phyloP scores from a whole-genome alignment of 2,888 invertebrate genomes.

The Calameuta filiformis region DNA sequence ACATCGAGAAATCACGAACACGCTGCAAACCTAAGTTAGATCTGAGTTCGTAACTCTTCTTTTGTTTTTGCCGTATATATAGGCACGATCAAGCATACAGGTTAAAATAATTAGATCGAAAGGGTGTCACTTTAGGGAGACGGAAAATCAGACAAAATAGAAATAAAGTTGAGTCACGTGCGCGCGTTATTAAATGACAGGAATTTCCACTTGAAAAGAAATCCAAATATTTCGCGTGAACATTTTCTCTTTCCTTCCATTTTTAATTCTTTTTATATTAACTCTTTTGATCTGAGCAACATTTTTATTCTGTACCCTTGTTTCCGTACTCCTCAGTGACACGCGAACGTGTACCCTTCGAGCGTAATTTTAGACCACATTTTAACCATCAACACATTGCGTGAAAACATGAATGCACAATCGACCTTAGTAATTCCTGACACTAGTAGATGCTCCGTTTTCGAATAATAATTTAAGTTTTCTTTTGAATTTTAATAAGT shows the following conservation, averaged over 20 bases:
- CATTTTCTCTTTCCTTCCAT: too few relatives aligned
- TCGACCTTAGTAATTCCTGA: slow-evolving; percentile 33
- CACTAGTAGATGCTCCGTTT: too few relatives aligned
- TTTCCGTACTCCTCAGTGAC: too few relatives aligned
- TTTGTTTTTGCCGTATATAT: slow-evolving; percentile 17
- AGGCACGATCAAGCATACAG: neutral
- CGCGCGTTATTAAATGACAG: slow-evolving; percentile 15
- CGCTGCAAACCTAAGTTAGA: slow-evolving; percentile 76
- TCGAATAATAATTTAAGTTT: too few relatives aligned
- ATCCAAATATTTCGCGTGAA: neutral
- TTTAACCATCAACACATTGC: slow-evolving; percentile 28
- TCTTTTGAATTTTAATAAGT: too few relatives aligned
- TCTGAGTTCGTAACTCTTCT: slow-evolving; percentile 7
- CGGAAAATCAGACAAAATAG: too few relatives aligned
- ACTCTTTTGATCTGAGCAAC: too few relatives aligned
- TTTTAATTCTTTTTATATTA: too few relatives aligned
- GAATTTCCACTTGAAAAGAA: slow-evolving; percentile 17
- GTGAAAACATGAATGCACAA: slow-evolving; percentile 31
- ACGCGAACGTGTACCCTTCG: too few relatives aligned
- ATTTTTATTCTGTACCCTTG: too few relatives aligned
- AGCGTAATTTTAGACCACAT: too few relatives aligned
- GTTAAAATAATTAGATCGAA: neutral
- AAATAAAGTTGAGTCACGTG: slow-evolving; percentile 9
- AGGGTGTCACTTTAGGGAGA: neutral
- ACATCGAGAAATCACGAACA: slow-evolving; percentile 86